A percentile compares a stretch with the other conserved stretches of the same genome.
Conservation (phyloP, 2,113 vertebrate species). For the Potamarius usumacintae region DNA sequence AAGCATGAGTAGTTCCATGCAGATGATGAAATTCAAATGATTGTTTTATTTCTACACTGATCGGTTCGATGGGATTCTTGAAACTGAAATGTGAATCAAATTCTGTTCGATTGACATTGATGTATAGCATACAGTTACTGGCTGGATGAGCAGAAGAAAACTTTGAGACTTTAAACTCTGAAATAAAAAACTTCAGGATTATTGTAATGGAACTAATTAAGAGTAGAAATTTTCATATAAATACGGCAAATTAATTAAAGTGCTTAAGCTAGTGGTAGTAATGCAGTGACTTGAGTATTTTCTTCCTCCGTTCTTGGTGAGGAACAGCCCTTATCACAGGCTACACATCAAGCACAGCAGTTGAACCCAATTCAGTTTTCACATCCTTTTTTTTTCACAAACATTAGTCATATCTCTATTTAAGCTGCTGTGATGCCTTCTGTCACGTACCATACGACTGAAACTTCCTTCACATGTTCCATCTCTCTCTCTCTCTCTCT, state of each 20-base stretch:
- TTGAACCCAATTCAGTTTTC: conserved; percentile 9
- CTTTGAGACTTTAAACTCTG: not conserved
- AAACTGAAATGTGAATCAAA: not conserved
- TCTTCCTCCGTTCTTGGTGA: not conserved
- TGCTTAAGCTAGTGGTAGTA: no score
- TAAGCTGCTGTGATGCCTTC: conserved; percentile 18
- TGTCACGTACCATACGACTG: conserved; percentile 31
- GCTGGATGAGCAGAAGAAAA: not conserved
- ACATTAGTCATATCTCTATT: conserved; percentile 1
- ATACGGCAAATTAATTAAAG: not conserved
- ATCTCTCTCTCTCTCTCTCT: not conserved
- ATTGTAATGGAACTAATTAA: not conserved
- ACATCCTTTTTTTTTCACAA: not conserved
- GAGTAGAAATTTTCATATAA: not conserved
- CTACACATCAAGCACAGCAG: not conserved
- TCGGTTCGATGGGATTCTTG: not conserved
- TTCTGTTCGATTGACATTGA: not conserved
- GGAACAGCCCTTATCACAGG: conserved; percentile 2
- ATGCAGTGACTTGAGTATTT: not conserved
- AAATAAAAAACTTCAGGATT: not conserved
- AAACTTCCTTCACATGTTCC: conserved; percentile 13
- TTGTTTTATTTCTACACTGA: not conserved
- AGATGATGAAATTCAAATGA: not conserved
- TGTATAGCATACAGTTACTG: not conserved
- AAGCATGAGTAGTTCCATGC: no score